Base-by-base conservation (phyloP, 2,888 invertebrate species). In the Julus scandinavius region DNA sequence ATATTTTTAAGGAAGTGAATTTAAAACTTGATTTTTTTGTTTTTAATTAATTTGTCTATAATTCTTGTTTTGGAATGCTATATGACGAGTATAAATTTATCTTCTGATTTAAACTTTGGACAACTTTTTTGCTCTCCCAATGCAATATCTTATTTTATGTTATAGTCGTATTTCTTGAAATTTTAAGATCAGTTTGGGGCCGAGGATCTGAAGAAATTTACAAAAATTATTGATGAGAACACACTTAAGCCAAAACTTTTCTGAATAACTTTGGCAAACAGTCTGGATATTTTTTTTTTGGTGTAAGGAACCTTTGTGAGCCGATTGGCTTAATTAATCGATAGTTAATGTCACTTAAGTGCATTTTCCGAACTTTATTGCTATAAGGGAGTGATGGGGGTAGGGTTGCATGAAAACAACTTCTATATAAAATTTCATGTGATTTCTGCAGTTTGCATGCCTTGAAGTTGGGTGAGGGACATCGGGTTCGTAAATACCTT, bases 401-500 rank as follows among this genome's bases (percentile, higher is more conserved):
- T 38, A 29, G 80, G 80, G 80, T 80, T 80, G 80, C 38, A 80
- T 80, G 80, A 0, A 11, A 11, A 13, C 29, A 2, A 11, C 80
- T 29, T 11, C 29, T 72, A 11, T 50, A 50, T 11, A 50, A 54
- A 54, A 80, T 4, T 80, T 80, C n/a, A n/a, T n/a, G n/a, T n/a
- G n/a, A 38, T 38, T 38, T 29, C 38, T 13, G 38, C 38, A 38
- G 13, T 80, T 80, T 38, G 72, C 29, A 72, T 80, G 13, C 38
- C 80, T 38, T 38, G 80, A 11, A 20, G 72, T 72, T 29, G 72
- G 29, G 20, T 72, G n/a, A 20, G 72, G 72, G 72, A 72, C 72
- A 72, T 72, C 72, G 72, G 29, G 29, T 72, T 72, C 72, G 72
- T 72, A 72, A 72, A 72, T 72, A 72, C 72, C 72, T 72, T 20